Conservation (phyloP, 2,113 vertebrate species). For the Mionectes macconnelli region DNA sequence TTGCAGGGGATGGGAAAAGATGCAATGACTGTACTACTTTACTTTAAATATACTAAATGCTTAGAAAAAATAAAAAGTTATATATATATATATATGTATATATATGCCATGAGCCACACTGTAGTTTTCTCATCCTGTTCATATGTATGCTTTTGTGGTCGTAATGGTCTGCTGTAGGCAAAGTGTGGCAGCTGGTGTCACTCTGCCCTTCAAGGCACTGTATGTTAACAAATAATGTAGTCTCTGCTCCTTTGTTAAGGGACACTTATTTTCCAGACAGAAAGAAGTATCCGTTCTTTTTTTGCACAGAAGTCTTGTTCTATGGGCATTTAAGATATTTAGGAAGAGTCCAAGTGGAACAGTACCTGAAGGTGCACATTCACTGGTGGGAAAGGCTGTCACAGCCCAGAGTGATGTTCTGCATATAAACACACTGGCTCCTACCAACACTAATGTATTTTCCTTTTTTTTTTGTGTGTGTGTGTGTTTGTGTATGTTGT, state of each 20-base stretch:
- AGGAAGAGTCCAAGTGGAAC: not conserved
- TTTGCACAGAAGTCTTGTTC: not conserved
- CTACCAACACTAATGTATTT: conserved; percentile 22
- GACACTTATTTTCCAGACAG: not conserved
- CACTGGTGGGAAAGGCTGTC: not conserved
- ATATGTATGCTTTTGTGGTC: not conserved
- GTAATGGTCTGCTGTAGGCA: not conserved
- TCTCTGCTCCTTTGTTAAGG: not conserved
- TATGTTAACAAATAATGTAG: not conserved
- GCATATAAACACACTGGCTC: not conserved
- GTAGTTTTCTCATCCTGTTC: not conserved
- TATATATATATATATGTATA: not conserved
- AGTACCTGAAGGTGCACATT: not conserved
- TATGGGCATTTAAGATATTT: not conserved
- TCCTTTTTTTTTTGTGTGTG: not conserved
- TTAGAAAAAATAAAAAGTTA: not conserved
- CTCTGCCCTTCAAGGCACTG: not conserved
- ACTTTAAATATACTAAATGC: not conserved
- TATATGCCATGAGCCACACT: not conserved
- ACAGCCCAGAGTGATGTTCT: not conserved
- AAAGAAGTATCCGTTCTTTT: not conserved
- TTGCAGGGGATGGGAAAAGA: not conserved
- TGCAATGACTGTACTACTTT: not conserved
- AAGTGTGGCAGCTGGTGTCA: not conserved
- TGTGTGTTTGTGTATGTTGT: conserved; percentile 17